Percentiles rank a stretch among this genome's conserved stretches.
phyloP scores from a whole-genome alignment of 2,888 invertebrate species.

The Melitaea athalia region DNA sequence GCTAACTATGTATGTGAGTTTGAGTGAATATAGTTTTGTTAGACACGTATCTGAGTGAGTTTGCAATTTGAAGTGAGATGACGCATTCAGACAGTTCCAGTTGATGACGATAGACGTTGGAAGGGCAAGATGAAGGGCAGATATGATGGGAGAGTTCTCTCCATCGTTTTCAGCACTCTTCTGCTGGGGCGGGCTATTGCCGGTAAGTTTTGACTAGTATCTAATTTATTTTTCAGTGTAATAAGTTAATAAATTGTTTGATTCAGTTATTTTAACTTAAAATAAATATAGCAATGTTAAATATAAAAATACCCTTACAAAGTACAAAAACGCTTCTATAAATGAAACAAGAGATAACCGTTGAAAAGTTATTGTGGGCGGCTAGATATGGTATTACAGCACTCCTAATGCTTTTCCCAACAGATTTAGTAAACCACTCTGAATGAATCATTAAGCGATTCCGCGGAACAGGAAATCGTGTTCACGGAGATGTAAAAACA shows the following conservation, averaged over 20 bases:
- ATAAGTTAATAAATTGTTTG: too few species aligned
- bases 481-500: conserved; percentile 35
- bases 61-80: conserved; percentile 29
- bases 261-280: neutral
- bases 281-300: neutral
- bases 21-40: neutral
- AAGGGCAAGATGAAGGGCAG: conserved; percentile 63
- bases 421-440: conserved; percentile 52
- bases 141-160: conserved; percentile 65
- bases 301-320: neutral
- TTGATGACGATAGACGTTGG: conserved; percentile 38
- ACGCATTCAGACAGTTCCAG: conserved; percentile 36
- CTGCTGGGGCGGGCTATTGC: conserved; percentile 75
- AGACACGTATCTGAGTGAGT: conserved; percentile 14
- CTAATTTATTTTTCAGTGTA: neutral
- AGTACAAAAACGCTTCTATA: neutral
- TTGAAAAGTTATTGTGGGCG: conserved; percentile 29
- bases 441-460: conserved; percentile 59
- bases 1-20: neutral
- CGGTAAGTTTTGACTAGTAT: conserved; percentile 56
- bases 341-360: conserved; percentile 1
- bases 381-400: conserved; percentile 38
- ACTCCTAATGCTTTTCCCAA: conserved; percentile 50
- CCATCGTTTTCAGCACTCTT: conserved; percentile 73
- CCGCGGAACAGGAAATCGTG: conserved; percentile 38